Percentiles rank a stretch among this genome's conserved stretches.
Evolutionary conservation across 1,140 invertebrate genomes (phyloP).

Genomic region (Chelonus insularis): DNA sequence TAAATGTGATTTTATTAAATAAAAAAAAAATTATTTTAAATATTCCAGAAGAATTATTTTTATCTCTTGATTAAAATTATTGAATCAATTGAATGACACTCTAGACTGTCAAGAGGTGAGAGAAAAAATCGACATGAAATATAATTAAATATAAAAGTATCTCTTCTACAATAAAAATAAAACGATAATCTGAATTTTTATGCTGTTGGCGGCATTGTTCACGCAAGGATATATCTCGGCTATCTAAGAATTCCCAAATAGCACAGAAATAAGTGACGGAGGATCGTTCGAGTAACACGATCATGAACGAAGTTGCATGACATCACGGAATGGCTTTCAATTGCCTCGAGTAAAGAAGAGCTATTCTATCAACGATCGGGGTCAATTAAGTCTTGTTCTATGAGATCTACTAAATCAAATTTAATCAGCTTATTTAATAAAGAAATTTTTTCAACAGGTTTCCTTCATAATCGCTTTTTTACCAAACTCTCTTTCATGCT

Average conservation of each 20-base stretch:
- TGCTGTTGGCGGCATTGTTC: background rate
- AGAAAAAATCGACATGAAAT: too few relatives aligned
- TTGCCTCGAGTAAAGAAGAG: background rate
- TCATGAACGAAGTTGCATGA: conserved; percentile 11
- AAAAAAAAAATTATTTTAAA: too few relatives aligned
- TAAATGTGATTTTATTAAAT: too few relatives aligned
- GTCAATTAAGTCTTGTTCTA: conserved; percentile 4
- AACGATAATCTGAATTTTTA: too few relatives aligned
- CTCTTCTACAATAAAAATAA: too few relatives aligned
- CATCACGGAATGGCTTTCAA: conserved; percentile 22
- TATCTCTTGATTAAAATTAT: too few relatives aligned
- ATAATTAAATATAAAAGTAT: too few relatives aligned
- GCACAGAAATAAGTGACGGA: conserved; percentile 23
- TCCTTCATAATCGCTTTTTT: too few relatives aligned
- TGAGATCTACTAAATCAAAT: conserved; percentile 6
- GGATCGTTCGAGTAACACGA: conserved; percentile 21
- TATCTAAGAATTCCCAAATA: background rate
- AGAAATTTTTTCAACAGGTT: background rate
- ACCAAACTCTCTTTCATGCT: background rate
- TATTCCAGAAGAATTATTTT: too few relatives aligned
- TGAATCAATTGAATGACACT: too few relatives aligned
- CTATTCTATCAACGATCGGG: conserved; percentile 23
- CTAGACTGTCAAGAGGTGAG: too few relatives aligned
- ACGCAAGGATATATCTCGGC: too few relatives aligned
- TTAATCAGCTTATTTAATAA: background rate